A percentile compares a stretch with the other conserved stretches of the same genome.
These are phyloP conservation scores for Anarrhichthys ocellatus DNA, from an alignment of 2,113 vertebrate genomes.

Conservation along the genomic window DNA sequence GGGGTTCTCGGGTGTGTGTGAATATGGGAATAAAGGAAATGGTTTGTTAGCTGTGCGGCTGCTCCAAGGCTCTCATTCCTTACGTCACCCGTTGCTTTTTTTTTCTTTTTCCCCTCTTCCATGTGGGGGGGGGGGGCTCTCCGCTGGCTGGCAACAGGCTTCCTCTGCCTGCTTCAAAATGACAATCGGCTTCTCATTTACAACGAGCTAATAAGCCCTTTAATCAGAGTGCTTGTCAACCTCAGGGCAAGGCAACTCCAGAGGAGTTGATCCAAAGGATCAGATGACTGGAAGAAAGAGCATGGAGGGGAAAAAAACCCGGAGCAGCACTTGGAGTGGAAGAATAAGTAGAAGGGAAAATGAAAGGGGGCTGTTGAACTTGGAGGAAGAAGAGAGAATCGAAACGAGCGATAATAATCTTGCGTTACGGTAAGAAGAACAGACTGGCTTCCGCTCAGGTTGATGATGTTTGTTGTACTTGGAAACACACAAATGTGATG, in stretches of 20 bases:
- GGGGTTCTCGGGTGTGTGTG: slow-evolving; percentile 46
- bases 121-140: slow-evolving; percentile 27
- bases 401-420: slow-evolving; percentile 25
- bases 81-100: slow-evolving; percentile 64
- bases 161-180: slow-evolving; percentile 64
- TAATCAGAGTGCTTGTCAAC: slow-evolving; percentile 80
- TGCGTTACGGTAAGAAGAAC: slow-evolving; percentile 2
- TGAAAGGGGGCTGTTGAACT: slow-evolving; percentile 44
- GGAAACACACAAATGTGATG: slow-evolving; percentile 5
- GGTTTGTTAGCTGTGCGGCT: slow-evolving; percentile 65
- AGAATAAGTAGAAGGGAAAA: slow-evolving; percentile 43
- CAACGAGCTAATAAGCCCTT: slow-evolving; percentile 76
- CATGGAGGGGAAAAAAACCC: background rate
- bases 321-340: slow-evolving; percentile 24
- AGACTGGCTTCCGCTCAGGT: slow-evolving; percentile 11
- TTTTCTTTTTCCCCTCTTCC: slow-evolving; percentile 9
- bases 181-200: slow-evolving; percentile 74
- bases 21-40: slow-evolving; percentile 72
- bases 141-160: slow-evolving; percentile 57
- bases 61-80: slow-evolving; percentile 69
- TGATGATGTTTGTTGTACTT: background rate
- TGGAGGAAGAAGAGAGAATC: slow-evolving; percentile 42
- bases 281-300: slow-evolving; percentile 64
- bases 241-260: slow-evolving; percentile 60
- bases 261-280: slow-evolving; percentile 75